Base-by-base conservation (phyloP, 1,140 invertebrate genomes). In the Trichonephila inaurata region DNA sequence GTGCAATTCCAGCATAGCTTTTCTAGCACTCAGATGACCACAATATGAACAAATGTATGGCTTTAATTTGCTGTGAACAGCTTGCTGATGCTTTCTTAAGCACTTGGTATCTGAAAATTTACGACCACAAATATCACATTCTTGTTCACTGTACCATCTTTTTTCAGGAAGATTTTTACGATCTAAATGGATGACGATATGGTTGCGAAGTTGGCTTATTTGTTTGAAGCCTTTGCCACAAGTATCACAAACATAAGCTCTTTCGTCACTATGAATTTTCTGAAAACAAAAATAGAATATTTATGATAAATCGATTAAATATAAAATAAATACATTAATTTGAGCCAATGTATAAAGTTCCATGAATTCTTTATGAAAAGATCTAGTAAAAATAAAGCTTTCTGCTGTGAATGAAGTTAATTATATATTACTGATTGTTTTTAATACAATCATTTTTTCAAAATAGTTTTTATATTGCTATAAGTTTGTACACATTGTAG, bases 21-120 rank as follows among this genome's bases (percentile, higher is more conserved):
- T 96, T 28, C 96, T 94, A 14, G 96, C 97, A 77, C 97, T 97
- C 87, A 97, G 97, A 95, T 98, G 97, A 14, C 97, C 97, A 95
- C 98, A 98, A 89, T 97, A 97, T 93, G 97, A 97, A 95, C 98
- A 98, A 61, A 97, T 97, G 94, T 97, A 98, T 0, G 97, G 97
- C 94, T 97, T 97, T 24, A 97, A 95, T 95, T 98, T 97, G 51
- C 97, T 97, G 95, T 98, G 98, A 2, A 98, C 97, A 2, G 97
- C 97, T 95, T 98, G 97, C 18, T 98, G 97, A 94, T 98, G 98
- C 95, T 97, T 97, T 85, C 97, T 97, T 10, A 98, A 95, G 95
- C 97, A 97, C 95, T 98, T 98, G 6, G 97, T 97, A 95, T 98
- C 97, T 0, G 97, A 97, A 95, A 98, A 98, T 64, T 96, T 96